Base-by-base conservation (phyloP, 2,888 invertebrate genomes). In the Epicampocera succincta region DNA sequence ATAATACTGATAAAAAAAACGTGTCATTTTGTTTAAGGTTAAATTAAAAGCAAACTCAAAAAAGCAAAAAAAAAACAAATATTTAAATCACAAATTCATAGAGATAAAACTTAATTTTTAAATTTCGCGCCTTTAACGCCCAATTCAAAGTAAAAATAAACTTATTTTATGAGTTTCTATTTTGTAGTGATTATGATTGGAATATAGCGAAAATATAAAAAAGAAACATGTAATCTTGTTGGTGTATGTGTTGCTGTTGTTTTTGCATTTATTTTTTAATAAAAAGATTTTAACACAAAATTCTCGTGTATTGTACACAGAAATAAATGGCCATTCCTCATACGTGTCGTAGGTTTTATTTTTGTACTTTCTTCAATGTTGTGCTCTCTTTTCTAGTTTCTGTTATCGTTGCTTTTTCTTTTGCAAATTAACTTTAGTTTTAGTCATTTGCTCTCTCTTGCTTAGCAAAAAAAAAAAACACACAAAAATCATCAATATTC, bases 261-360 rank as follows among this genome's bases (percentile, higher is more conserved):
- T 54, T 56, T 48, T 54, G 40, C 2, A 25, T 3, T 33, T 33
- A 9, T 11, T 58, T 19, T 21, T 50, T 40, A 15, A 33, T 38
- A 52, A n/a, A 58, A 58, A 58, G 29, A 50, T 33, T 3, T 33
- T 33, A 33, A 33, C 33, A 75, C n/a, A 58, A 56, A 61, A 61
- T 38, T 44, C 44, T 73, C 25, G 25, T 25, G 42, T 65, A 52
- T 61, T 68, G 17, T 21, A 15, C 33, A 54, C 15, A 33, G 15
- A 46, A 38, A 71, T 46, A 71, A 29, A 58, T 61, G 11, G 66
- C 44, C 17, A 40, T 54, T 73, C 52, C 78, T 65, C 66, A 60
- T 79, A 79, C 78, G 78, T 79, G 78, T 79, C 78, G 72, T 40
- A 40, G 38, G 15, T 72, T 58, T 79, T 76, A 60, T 69, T 80